phyloP scores from a whole-genome alignment of 2,888 invertebrate genomes.

The Tetanocera ferruginea region DNA sequence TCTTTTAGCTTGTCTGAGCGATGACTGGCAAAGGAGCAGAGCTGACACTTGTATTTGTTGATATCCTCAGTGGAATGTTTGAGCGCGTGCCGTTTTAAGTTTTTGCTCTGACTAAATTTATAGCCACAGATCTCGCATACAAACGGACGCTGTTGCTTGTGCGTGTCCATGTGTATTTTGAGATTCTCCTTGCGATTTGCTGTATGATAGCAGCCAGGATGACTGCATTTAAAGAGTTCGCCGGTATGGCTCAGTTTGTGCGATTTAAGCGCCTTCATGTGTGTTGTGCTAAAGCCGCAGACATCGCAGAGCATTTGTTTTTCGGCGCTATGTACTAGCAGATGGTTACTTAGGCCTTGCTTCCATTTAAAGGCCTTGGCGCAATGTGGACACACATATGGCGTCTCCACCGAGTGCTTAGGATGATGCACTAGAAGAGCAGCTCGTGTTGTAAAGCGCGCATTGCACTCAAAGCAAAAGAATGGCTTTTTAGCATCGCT shows the following conservation, averaged over 20 bases:
- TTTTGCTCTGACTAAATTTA: constrained; percentile 73
- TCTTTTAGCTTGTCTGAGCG: constrained; percentile 73
- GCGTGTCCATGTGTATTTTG: constrained; percentile 72
- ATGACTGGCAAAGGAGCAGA: constrained; percentile 71
- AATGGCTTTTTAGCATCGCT: constrained; percentile 70
- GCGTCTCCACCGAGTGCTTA: constrained; percentile 72
- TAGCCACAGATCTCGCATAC: constrained; percentile 74
- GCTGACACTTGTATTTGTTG: constrained; percentile 67
- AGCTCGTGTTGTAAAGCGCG: constrained; percentile 71
- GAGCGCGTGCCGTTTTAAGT: constrained; percentile 68
- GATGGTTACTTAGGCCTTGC: constrained; percentile 73
- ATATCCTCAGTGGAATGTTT: constrained; percentile 61
- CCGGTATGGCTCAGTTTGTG: constrained; percentile 72
- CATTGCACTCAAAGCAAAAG: constrained; percentile 72
- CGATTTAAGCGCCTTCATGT: constrained; percentile 72
- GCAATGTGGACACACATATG: constrained; percentile 72
- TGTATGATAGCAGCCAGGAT: constrained; percentile 70
- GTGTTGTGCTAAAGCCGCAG: constrained; percentile 73
- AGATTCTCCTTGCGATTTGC: constrained; percentile 72
- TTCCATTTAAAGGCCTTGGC: constrained; percentile 74
- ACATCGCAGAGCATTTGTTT: constrained; percentile 73
- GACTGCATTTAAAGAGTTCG: constrained; percentile 71
- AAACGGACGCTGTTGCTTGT: constrained; percentile 72
- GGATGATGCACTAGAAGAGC: constrained; percentile 72
- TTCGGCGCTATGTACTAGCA: constrained; percentile 71